These are phyloP conservation scores for Coregonus ussuriensis DNA, from an alignment of 2,797 vertebrate genomes.

Conservation along the genomic window DNA sequence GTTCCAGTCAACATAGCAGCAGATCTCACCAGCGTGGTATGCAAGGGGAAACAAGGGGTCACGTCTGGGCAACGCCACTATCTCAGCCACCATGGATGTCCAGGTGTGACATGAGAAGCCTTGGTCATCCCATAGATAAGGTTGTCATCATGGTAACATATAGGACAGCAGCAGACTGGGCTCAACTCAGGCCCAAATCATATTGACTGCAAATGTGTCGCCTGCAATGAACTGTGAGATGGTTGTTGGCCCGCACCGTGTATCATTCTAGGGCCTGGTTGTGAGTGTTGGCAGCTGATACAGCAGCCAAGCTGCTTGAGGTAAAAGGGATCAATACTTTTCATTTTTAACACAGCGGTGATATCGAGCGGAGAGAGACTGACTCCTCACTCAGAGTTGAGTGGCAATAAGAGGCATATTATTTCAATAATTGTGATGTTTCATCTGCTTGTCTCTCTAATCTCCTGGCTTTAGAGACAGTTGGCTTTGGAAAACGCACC, in stretches of 20 bases:
- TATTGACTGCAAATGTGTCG: slow-evolving; percentile 40
- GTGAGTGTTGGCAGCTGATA: slow-evolving; percentile 53
- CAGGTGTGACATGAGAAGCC: slow-evolving; percentile 12
- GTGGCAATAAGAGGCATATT: slow-evolving; percentile 60
- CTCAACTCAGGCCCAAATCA: slow-evolving; percentile 43
- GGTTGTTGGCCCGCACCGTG: slow-evolving; percentile 10
- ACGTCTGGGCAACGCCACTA: neutral
- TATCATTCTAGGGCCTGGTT: neutral
- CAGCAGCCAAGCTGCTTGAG: slow-evolving; percentile 66
- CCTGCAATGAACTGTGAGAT: slow-evolving; percentile 53
- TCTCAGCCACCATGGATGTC: neutral
- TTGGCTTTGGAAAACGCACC: too few relatives aligned
- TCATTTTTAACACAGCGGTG: slow-evolving; percentile 75
- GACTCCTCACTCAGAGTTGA: slow-evolving; percentile 51
- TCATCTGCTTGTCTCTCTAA: slow-evolving; percentile 57
- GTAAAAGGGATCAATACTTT: slow-evolving; percentile 73
- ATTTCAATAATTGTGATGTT: slow-evolving; percentile 74
- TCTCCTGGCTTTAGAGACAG: slow-evolving; percentile 41
- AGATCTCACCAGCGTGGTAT: slow-evolving; percentile 15
- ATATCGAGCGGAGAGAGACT: slow-evolving; percentile 64
- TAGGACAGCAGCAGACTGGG: slow-evolving; percentile 39
- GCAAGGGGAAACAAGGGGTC: slow-evolving; percentile 40
- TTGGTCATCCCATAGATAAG: slow-evolving; percentile 43
- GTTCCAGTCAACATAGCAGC: slow-evolving; percentile 40
- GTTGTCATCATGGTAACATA: slow-evolving; percentile 38